Evolutionary conservation across 2,113 vertebrate genomes (phyloP).

Genomic region (Ellobius talpinus): DNA sequence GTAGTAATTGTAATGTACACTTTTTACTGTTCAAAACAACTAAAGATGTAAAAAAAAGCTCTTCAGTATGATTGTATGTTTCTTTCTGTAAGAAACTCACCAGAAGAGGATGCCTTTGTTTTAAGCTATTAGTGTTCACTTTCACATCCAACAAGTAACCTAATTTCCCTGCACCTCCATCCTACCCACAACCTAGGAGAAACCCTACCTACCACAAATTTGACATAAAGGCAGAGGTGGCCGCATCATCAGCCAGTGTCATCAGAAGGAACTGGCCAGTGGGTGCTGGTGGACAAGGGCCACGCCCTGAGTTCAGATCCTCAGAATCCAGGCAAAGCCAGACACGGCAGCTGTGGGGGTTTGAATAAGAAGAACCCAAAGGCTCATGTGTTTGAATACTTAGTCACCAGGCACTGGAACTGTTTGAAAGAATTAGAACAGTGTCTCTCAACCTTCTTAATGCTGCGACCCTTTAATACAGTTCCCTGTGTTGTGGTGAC

Average conservation of each 20-base stretch:
- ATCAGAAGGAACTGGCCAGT: background rate
- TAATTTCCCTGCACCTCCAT: background rate
- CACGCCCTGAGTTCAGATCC: background rate
- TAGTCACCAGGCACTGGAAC: background rate
- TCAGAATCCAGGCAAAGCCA: background rate
- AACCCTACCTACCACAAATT: background rate
- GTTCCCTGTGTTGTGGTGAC: background rate
- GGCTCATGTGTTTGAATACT: background rate
- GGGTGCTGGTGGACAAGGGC: accelerated
- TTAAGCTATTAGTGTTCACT: background rate
- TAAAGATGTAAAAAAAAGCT: slow-evolving; percentile 64
- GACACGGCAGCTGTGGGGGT: background rate
- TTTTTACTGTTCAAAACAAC: slow-evolving; percentile 58
- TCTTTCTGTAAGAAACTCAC: background rate
- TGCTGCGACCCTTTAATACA: background rate
- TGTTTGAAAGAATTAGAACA: background rate
- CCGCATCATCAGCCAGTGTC: background rate
- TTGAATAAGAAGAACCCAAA: background rate
- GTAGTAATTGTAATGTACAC: background rate
- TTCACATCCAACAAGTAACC: background rate
- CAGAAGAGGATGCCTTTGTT: background rate
- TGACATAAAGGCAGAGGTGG: background rate
- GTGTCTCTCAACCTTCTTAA: background rate
- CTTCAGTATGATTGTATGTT: background rate
- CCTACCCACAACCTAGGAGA: background rate